Conservation (phyloP, 2,113 vertebrate genomes). For the Dromiciops gliroides region DNA sequence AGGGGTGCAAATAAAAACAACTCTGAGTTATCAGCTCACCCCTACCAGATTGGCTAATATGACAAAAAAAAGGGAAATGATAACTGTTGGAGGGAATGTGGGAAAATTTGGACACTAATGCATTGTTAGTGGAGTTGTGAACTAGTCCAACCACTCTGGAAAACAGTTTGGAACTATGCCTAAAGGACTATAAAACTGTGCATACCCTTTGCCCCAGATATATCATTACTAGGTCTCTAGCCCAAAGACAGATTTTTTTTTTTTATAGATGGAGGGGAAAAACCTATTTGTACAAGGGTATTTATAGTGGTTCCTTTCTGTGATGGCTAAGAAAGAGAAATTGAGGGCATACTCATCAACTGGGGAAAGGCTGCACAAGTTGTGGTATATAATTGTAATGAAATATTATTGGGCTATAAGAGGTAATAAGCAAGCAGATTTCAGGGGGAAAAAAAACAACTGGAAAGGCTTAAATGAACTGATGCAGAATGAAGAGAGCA, state of each 20-base stretch:
- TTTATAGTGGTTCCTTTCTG: background rate
- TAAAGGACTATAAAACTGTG: background rate
- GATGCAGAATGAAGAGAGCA: background rate
- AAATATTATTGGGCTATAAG: no score
- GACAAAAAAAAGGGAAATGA: background rate
- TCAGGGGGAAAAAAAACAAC: no score
- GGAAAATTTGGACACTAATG: background rate
- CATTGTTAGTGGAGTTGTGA: background rate
- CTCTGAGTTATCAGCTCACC: background rate
- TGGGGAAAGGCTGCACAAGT: background rate
- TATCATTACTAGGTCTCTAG: background rate
- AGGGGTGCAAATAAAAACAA: no score
- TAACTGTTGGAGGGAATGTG: background rate
- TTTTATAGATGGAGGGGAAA: no score
- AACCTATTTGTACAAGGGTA: background rate
- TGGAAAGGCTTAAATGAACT: background rate
- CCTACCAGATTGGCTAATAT: background rate
- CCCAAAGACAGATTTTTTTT: background rate
- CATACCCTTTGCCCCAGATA: background rate
- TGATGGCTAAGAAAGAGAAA: background rate
- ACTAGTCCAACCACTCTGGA: background rate
- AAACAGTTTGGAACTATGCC: background rate
- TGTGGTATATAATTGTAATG: no score
- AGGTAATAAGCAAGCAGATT: background rate
- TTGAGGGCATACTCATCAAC: background rate